phyloP scores from a whole-genome alignment of 2,888 invertebrate genomes.

The Nesidiocoris tenuis region DNA sequence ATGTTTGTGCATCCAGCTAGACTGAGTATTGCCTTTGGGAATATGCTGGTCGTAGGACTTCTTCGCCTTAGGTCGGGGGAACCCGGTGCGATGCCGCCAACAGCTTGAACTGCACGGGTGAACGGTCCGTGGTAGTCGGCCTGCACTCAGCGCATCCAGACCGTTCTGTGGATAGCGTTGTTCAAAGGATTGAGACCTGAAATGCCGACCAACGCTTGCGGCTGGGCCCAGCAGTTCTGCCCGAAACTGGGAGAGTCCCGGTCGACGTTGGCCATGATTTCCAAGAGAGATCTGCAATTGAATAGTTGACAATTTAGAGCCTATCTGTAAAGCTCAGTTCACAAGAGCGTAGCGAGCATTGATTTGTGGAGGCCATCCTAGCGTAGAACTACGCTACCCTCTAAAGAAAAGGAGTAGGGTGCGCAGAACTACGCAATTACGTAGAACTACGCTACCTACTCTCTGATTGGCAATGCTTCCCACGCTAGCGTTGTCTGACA shows the following conservation, averaged over 20 bases:
- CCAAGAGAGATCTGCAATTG: too few relatives aligned
- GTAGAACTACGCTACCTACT: too few relatives aligned
- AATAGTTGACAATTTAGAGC: too few relatives aligned
- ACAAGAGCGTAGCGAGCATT: too few relatives aligned
- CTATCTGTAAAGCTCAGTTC: too few relatives aligned
- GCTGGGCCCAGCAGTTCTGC: constrained; percentile 76
- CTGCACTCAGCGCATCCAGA: constrained; percentile 89
- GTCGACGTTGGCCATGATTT: constrained; percentile 41
- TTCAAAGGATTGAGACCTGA: constrained; percentile 82
- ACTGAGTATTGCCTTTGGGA: constrained; percentile 85
- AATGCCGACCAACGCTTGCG: constrained; percentile 82
- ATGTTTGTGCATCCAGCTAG: constrained; percentile 94
- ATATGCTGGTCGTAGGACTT: constrained; percentile 85
- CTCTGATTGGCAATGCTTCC: too few relatives aligned
- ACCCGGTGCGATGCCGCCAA: constrained; percentile 68
- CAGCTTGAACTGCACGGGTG: constrained; percentile 63
- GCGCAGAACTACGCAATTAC: too few relatives aligned
- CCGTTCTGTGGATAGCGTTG: constrained; percentile 79
- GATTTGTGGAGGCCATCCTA: too few relatives aligned
- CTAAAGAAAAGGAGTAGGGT: too few relatives aligned
- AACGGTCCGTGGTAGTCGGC: constrained; percentile 64
- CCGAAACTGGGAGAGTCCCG: constrained; percentile 69
- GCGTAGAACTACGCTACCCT: too few relatives aligned
- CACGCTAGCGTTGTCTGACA: too few relatives aligned
- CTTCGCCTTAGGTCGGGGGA: constrained; percentile 76